Base-by-base conservation (phyloP, 2,888 invertebrate genomes). In the Spodoptera picta region DNA sequence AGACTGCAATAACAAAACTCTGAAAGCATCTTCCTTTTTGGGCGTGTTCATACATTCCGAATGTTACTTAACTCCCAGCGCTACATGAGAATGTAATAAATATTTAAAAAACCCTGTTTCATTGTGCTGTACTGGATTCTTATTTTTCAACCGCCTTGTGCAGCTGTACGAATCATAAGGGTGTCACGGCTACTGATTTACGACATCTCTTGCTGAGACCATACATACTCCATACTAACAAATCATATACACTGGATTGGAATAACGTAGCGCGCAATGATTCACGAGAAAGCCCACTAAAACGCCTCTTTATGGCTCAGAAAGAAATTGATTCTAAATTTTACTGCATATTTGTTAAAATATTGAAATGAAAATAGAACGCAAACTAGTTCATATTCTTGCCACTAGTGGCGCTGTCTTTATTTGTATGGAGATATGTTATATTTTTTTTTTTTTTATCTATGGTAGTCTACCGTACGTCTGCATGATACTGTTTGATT, bases 291-390 rank as follows among this genome's bases (percentile, higher is more conserved):
- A 86, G 81, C 80, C 80, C 83, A 87, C 89, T 89, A 88, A 91
- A 91, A 87, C 76, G 78, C 81, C 73, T 86, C 86, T 92, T 92
- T 92, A 92, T 87, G 82, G 85, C 88, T 86, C 75, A 77, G 86
- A 90, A 90, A 90, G 87, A 90, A 92, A 92, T 93, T 90, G 90
- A 93, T 92, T 93, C 90, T 81, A 88, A 90, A 90, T 92, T 92
- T 93, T 92, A 93, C 89, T 92, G 91, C 92, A 90, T 92, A 92
- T n/a, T n/a, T n/a, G n/a, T n/a, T n/a, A n/a, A n/a, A n/a, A n/a
- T n/a, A n/a, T n/a, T n/a, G n/a, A n/a, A n/a, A n/a, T n/a, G n/a
- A n/a, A n/a, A n/a, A n/a, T n/a, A n/a, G n/a, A n/a, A n/a, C n/a
- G n/a, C n/a, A n/a, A n/a, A n/a, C n/a, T n/a, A n/a, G n/a, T n/a